A percentile compares a stretch with the other conserved stretches of the same genome.
Evolutionary conservation across 2,797 vertebrate species (phyloP).

Genomic region (Chlorospingus semifuscus): DNA sequence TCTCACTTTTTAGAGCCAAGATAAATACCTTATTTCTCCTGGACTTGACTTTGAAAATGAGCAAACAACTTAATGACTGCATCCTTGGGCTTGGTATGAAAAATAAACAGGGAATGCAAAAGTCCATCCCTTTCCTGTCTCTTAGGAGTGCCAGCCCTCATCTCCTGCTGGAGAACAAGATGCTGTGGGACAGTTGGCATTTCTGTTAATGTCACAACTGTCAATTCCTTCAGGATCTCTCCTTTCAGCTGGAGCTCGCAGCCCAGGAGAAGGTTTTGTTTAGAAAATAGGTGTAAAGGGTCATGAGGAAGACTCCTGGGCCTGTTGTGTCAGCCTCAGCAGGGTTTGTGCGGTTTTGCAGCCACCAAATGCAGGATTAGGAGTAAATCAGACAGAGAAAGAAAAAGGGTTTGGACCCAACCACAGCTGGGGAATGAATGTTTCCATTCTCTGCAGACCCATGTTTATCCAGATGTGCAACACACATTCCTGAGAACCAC

Average conservation of each 20-base stretch:
- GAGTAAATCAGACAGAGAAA: neutral
- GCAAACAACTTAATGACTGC: neutral
- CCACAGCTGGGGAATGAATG: slow-evolving; percentile 1
- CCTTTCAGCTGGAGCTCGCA: neutral
- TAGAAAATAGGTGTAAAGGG: neutral
- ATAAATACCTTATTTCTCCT: neutral
- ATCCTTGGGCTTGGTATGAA: neutral
- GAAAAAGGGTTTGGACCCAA: neutral
- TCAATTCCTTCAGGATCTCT: neutral
- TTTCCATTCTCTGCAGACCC: neutral
- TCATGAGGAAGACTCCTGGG: neutral
- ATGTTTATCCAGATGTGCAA: slow-evolving; percentile 51
- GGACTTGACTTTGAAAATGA: neutral
- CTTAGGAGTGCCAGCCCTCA: neutral
- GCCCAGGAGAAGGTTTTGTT: neutral
- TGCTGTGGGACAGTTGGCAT: neutral
- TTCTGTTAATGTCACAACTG: neutral
- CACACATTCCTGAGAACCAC: neutral
- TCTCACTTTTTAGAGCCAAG: neutral
- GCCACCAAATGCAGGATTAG: neutral
- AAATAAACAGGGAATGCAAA: neutral
- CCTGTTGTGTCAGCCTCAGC: neutral
- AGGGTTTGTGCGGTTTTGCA: neutral
- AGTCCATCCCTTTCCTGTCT: neutral
- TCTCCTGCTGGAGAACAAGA: neutral